Evolutionary conservation across 2,888 invertebrate species (phyloP).

Genomic region (Eupithecia inturbata): DNA sequence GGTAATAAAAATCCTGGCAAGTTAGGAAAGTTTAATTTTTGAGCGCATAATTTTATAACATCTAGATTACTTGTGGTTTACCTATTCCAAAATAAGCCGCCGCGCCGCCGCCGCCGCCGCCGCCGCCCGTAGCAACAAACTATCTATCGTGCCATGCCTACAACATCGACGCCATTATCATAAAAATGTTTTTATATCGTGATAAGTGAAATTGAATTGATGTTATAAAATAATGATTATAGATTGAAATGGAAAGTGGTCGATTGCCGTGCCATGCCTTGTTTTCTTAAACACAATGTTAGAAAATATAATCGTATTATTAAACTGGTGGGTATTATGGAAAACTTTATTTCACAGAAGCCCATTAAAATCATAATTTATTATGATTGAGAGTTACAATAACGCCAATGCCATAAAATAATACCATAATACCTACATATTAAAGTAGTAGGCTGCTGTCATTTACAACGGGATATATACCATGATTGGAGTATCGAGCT

Average conservation of each 20-base stretch:
- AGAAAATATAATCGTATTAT: background rate
- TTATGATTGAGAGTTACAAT: background rate
- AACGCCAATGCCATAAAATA: background rate
- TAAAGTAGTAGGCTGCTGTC: no score
- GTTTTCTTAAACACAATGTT: background rate
- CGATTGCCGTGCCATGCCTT: background rate
- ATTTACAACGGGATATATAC: no score
- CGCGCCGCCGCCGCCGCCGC: no score
- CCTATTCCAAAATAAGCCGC: no score
- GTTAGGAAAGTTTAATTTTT: background rate
- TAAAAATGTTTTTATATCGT: conserved; percentile 35
- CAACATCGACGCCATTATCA: conserved; percentile 9
- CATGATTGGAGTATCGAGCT: no score
- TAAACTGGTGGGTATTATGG: background rate
- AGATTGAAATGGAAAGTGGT: conserved; percentile 4
- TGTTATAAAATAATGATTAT: conserved; percentile 11
- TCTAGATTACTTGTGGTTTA: background rate
- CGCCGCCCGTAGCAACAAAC: conserved; percentile 8
- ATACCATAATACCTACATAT: background rate
- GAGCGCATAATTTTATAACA: background rate
- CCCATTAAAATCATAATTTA: background rate
- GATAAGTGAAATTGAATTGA: conserved; percentile 23
- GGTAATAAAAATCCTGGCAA: background rate
- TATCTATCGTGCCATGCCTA: background rate
- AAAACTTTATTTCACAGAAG: no score